A percentile compares a stretch with the other conserved stretches of the same genome.
These are phyloP conservation scores for Heliconius sara DNA, from an alignment of 2,888 invertebrate genomes.

Conservation along the genomic window DNA sequence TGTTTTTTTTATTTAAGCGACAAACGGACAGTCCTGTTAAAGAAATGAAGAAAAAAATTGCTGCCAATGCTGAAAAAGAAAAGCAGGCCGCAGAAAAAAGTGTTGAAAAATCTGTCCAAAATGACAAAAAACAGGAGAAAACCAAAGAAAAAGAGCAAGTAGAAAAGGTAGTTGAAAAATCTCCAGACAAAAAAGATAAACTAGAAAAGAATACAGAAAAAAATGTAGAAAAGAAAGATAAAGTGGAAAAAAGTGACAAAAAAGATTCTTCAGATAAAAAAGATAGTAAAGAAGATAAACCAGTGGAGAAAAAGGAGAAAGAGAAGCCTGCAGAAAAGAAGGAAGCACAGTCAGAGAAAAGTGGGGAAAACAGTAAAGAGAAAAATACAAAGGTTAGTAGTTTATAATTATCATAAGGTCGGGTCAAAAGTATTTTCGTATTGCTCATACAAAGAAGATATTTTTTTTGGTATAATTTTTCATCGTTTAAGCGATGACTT, in stretches of 20 bases:
- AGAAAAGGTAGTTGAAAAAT: constrained; percentile 54
- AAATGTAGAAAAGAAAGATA: constrained; percentile 45
- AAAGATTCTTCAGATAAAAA: constrained; percentile 39
- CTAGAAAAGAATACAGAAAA: constrained; percentile 43
- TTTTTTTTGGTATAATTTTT: too few species aligned
- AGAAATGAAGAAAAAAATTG: constrained; percentile 80
- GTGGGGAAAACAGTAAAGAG: constrained; percentile 58
- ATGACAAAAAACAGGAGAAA: constrained; percentile 49
- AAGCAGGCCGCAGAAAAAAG: constrained; percentile 66
- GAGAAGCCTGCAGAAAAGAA: constrained; percentile 47
- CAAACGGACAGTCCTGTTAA: constrained; percentile 71
- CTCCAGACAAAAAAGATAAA: constrained; percentile 49
- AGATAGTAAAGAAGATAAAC: constrained; percentile 48
- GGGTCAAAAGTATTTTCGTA: too few species aligned
- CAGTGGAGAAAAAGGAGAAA: constrained; percentile 43
- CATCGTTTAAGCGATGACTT: too few species aligned
- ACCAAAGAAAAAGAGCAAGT: constrained; percentile 44
- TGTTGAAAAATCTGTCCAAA: constrained; percentile 53
- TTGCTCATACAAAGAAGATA: too few species aligned
- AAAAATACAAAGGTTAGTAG: constrained; percentile 64
- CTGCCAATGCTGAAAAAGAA: constrained; percentile 74
- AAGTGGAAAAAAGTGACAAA: constrained; percentile 50
- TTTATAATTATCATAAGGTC: background rate
- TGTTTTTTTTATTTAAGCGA: constrained; percentile 53
- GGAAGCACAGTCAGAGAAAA: constrained; percentile 49